phyloP scores from a whole-genome alignment of 1,140 invertebrate genomes.

The Aphelinus atriplicis region DNA sequence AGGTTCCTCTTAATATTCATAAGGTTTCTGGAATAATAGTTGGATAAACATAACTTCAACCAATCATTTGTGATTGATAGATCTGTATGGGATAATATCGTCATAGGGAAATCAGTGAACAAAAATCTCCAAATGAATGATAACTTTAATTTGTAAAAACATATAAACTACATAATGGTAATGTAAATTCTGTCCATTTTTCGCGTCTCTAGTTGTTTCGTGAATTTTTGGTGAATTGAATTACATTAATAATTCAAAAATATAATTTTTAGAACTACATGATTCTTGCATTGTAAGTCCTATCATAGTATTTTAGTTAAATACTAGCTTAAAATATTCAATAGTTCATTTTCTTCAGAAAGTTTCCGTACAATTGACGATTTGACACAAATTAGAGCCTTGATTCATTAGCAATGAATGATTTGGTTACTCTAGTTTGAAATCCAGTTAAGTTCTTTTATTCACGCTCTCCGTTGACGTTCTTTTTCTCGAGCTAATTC shows the following conservation, averaged over 20 bases:
- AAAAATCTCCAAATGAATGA: background rate
- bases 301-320: conserved; percentile 1
- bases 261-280: background rate
- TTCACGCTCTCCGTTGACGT: conserved; percentile 61
- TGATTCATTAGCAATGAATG: background rate
- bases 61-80: too few species aligned
- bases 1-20: too few species aligned
- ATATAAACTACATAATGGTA: conserved; percentile 9
- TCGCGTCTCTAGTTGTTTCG: too few species aligned
- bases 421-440: too few species aligned
- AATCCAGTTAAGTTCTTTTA: background rate
- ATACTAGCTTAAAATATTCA: conserved; percentile 8
- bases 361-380: conserved; percentile 6
- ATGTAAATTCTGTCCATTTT: too few species aligned
- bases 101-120: too few species aligned
- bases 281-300: conserved; percentile 1
- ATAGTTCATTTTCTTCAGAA: background rate
- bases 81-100: too few species aligned
- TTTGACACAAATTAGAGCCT: conserved; percentile 10
- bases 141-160: conserved; percentile 22
- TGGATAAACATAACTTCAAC: too few species aligned
- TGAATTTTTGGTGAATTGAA: too few species aligned
- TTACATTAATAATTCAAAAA: conserved; percentile 1
- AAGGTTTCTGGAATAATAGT: too few species aligned
- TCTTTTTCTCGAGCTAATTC: conserved; percentile 62